A percentile compares a stretch with the other conserved stretches of the same genome.
Evolutionary conservation across 2,797 vertebrate species (phyloP).

Genomic region (Melanotaenia parkinsoni): DNA sequence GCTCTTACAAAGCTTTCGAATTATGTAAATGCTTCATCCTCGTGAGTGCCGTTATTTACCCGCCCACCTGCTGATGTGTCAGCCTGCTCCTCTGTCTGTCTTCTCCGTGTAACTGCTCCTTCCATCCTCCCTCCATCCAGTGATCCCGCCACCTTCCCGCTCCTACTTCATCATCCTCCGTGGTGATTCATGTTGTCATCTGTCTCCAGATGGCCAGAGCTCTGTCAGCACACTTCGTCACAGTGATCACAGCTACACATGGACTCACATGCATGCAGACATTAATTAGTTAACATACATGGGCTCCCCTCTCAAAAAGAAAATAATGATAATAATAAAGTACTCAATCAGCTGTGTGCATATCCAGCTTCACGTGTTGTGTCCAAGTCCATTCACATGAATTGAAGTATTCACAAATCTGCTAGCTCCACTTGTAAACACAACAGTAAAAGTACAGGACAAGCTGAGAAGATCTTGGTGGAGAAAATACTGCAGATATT

Average conservation of each 20-base stretch:
- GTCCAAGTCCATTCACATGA: conserved; percentile 5
- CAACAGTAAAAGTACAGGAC: conserved; percentile 13
- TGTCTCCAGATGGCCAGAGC: conserved; percentile 76
- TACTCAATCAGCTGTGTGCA: conserved; percentile 3
- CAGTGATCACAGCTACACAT: conserved; percentile 58
- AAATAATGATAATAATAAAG: background rate
- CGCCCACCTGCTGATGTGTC: conserved; percentile 45
- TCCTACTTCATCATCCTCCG: conserved; percentile 43
- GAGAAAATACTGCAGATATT: conserved; percentile 15
- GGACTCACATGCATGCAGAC: conserved; percentile 40
- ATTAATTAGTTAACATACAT: conserved; percentile 35
- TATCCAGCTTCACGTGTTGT: background rate
- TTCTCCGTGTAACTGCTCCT: conserved; percentile 4
- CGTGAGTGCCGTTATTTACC: conserved; percentile 17
- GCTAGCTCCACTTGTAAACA: conserved; percentile 7
- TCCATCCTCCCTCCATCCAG: conserved; percentile 15
- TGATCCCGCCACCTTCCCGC: background rate
- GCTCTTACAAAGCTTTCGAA: conserved; percentile 5
- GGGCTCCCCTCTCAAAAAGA: conserved; percentile 6
- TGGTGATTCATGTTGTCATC: conserved; percentile 75
- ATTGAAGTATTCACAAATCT: background rate
- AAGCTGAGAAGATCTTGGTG: background rate
- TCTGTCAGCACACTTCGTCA: conserved; percentile 72
- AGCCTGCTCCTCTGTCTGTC: conserved; percentile 22
- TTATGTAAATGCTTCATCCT: conserved; percentile 25